phyloP scores from a whole-genome alignment of 2,797 vertebrate genomes.

The Sibirionetta formosa region DNA sequence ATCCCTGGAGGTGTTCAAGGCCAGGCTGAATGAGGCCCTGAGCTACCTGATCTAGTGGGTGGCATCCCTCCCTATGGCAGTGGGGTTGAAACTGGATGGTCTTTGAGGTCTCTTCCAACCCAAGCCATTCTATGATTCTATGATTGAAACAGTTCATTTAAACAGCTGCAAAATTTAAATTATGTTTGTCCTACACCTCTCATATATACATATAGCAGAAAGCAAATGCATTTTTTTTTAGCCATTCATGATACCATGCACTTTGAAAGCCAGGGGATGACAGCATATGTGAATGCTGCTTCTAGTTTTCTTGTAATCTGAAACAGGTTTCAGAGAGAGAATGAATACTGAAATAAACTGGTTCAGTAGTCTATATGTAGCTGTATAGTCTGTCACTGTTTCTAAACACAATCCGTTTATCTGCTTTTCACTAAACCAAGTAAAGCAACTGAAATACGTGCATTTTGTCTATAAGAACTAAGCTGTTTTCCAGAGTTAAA shows the following conservation, averaged over 20 bases:
- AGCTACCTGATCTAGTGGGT: too few species aligned
- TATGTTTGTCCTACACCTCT: not conserved
- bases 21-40: too few species aligned
- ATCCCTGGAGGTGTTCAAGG: too few species aligned
- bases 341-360: not conserved
- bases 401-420: not conserved
- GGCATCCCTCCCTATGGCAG: too few species aligned
- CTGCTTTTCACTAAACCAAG: not conserved
- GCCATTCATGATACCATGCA: not conserved
- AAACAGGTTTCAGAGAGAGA: not conserved
- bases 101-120: too few species aligned
- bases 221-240: not conserved
- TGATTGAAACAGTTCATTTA: not conserved
- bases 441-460: conserved; percentile 28
- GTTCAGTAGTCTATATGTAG: not conserved
- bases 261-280: not conserved
- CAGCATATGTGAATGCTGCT: not conserved
- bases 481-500: not conserved
- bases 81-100: too few species aligned
- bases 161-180: not conserved
- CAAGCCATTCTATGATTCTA: too few species aligned
- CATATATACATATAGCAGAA: not conserved
- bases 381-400: not conserved
- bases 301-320: not conserved
- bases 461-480: not conserved